These are phyloP conservation scores for Myotis pilosus DNA, from an alignment of 2,797 vertebrate genomes.

Conservation along the genomic window DNA sequence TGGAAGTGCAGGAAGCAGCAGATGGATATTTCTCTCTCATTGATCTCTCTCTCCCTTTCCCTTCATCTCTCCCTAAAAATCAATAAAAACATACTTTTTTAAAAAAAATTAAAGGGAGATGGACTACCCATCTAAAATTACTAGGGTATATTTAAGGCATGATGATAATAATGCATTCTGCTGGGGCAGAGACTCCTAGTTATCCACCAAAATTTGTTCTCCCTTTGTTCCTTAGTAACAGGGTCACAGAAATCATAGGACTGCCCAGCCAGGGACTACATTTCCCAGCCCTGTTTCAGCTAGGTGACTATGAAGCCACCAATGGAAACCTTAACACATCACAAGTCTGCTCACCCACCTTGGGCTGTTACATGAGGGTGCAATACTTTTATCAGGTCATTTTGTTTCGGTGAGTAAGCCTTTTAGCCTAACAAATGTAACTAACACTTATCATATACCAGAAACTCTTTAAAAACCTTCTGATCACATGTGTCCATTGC, in stretches of 20 bases:
- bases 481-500: background rate
- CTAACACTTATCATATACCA: background rate
- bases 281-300: background rate
- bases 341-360: background rate
- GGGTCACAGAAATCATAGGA: background rate
- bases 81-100: background rate
- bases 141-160: background rate
- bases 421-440: slow-evolving; percentile 12
- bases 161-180: background rate
- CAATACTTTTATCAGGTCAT: background rate
- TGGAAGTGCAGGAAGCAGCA: no score
- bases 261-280: background rate
- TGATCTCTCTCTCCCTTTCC: no score
- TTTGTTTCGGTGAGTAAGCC: background rate
- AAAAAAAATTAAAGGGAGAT: background rate
- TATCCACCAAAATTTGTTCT: background rate
- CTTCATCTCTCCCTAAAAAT: no score
- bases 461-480: background rate
- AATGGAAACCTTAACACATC: background rate
- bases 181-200: background rate
- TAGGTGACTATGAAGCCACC: background rate
- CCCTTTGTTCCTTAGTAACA: background rate
- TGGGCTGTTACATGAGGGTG: background rate
- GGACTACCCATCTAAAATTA: slow-evolving; percentile 1
- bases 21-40: no score